Percentiles rank a stretch among this genome's conserved stretches.
Conservation (phyloP, 2,888 invertebrate species). For the Dasysyrphus albostriatus region DNA sequence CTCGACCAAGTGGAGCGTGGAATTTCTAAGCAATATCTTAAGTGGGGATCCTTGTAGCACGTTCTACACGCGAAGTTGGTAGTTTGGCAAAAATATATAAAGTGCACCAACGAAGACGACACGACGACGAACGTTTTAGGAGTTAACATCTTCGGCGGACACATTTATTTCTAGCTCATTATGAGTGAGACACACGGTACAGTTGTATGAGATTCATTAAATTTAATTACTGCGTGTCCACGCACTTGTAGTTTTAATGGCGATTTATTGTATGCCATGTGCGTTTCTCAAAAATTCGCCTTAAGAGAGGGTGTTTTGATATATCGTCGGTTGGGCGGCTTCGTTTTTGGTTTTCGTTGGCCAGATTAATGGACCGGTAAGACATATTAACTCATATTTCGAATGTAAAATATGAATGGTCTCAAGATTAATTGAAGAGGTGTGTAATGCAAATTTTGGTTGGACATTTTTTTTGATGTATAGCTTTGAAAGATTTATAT, state of each 20-base stretch:
- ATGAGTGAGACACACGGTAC: constrained; percentile 66
- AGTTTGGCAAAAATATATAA: constrained; percentile 13
- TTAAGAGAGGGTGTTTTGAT: constrained; percentile 39
- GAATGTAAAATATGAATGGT: constrained; percentile 5
- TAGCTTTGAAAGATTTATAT: background rate
- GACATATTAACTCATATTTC: constrained; percentile 24
- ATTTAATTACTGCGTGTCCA: constrained; percentile 74
- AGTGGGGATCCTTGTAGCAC: background rate
- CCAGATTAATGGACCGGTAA: constrained; percentile 16
- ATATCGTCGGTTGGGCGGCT: constrained; percentile 15
- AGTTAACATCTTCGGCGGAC: constrained; percentile 56
- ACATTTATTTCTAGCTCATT: constrained; percentile 75
- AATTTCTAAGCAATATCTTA: constrained; percentile 40
- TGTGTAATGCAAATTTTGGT: constrained; percentile 13
- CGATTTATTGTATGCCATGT: constrained; percentile 72
- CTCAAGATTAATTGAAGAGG: constrained; percentile 40
- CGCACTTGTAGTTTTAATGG: constrained; percentile 75
- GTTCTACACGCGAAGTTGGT: background rate
- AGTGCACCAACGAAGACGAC: constrained; percentile 17
- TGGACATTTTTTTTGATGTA: background rate
- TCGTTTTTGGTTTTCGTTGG: constrained; percentile 13
- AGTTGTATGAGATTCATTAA: constrained; percentile 72
- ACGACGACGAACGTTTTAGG: constrained; percentile 29
- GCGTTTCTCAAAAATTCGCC: constrained; percentile 43
- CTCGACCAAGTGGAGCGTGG: constrained; percentile 71